Evolutionary conservation across 2,113 vertebrate species (phyloP).

Genomic region (Octodon degus): DNA sequence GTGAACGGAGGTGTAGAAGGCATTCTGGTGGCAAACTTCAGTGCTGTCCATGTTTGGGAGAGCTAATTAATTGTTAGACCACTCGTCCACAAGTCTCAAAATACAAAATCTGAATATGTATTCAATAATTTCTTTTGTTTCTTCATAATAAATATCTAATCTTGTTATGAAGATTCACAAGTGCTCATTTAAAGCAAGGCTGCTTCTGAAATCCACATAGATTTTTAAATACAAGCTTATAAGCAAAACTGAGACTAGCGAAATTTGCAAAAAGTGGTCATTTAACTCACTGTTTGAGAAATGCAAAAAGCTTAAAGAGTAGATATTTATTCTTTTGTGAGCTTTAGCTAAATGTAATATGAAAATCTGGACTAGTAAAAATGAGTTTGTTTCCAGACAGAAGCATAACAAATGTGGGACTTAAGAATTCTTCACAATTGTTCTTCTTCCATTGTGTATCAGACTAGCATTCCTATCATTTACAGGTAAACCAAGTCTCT

Average conservation of each 20-base stretch:
- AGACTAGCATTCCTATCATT: slow-evolving; percentile 2
- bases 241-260: slow-evolving; percentile 22
- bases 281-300: slow-evolving; percentile 55
- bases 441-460: not conserved
- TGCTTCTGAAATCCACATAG: slow-evolving; percentile 36
- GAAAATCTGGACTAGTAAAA: slow-evolving; percentile 28
- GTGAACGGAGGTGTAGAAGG: slow-evolving; percentile 61
- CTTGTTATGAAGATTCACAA: slow-evolving; percentile 35
- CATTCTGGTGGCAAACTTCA: slow-evolving; percentile 65
- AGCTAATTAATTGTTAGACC: slow-evolving; percentile 39
- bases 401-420: slow-evolving; percentile 13
- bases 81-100: slow-evolving; percentile 40
- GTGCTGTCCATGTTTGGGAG: slow-evolving; percentile 29
- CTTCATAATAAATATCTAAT: slow-evolving; percentile 11
- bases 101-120: slow-evolving; percentile 30
- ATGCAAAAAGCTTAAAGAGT: not conserved
- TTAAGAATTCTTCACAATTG: not conserved
- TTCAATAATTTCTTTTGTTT: slow-evolving; percentile 53
- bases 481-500: not conserved
- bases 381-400: slow-evolving; percentile 19
- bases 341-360: slow-evolving; percentile 37
- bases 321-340: not conserved
- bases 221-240: slow-evolving; percentile 45
- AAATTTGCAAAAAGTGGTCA: slow-evolving; percentile 21
- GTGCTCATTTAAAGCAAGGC: slow-evolving; percentile 29